A percentile compares a stretch with the other conserved stretches of the same genome.
These are phyloP conservation scores for Falco naumanni DNA, from an alignment of 2,797 vertebrate species.

Conservation along the genomic window DNA sequence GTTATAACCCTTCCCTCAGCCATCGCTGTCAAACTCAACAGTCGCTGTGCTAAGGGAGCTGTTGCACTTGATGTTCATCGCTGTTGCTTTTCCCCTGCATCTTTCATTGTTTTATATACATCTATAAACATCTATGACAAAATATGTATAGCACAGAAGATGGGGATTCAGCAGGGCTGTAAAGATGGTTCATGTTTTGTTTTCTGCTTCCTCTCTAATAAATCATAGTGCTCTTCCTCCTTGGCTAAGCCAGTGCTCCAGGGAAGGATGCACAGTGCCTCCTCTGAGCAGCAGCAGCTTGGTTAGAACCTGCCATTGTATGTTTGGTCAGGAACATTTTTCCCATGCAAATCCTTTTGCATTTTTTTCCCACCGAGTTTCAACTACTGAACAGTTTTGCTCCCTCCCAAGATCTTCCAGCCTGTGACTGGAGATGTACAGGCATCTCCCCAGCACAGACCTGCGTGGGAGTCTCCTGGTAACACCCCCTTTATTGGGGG, in stretches of 20 bases:
- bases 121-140: background rate
- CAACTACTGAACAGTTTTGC: background rate
- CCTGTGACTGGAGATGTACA: background rate
- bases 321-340: background rate
- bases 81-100: background rate
- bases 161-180: background rate
- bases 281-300: background rate
- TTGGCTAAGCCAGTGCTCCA: background rate
- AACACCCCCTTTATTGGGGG: background rate
- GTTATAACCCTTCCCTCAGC: background rate
- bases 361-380: background rate
- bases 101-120: background rate
- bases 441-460: background rate
- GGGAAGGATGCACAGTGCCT: background rate
- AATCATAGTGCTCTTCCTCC: background rate
- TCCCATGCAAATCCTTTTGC: background rate
- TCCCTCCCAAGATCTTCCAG: background rate
- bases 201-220: background rate
- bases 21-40: background rate
- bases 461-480: fast-evolving
- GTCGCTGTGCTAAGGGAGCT: background rate
- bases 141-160: background rate
- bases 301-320: background rate
- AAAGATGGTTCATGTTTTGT: background rate
- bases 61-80: background rate